Evolutionary conservation across 2,113 vertebrate species (phyloP), one percentile per base, ranked within the genome.

Genomic region (Dasyprocta punctata): DNA sequence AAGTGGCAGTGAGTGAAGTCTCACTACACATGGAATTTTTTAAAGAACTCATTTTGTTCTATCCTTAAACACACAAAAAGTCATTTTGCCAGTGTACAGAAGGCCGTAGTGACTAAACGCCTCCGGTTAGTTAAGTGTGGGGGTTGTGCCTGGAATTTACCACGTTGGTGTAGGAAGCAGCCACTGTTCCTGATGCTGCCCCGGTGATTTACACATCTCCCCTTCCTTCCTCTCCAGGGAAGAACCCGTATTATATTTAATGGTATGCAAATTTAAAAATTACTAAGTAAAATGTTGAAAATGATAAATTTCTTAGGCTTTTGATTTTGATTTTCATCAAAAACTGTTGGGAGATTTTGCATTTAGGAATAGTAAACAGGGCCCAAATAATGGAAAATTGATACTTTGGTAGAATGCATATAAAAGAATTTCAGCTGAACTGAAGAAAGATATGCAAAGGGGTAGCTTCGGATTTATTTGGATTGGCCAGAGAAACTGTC

Each of bases 401-500:
- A 16, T 67, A 41, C 2, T 38, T 90, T 38, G 93, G 20, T 56
- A 54, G 19, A 71, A 58, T 83, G 20, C 67, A 36, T 89, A 28
- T 28, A 41, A 87, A 77, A 81, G 5, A 69, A 93, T 83, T 90
- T 56, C 14, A 80, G 2, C 56, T 63, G 41, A 75, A 73, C 58
- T 19, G 83, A 12, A 88, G 60, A 93, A 47, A 61, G 30, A 96
- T 95, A 36, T 90, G 10, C 49, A 97, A 95, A 95, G 33, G 13
- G 73, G 71, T 90, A 96, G 26, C 52, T 96, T 96, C 63, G 80
- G 58, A 92, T 98, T 96, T 56, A 85, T 89, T 95, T 94, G 24
- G 41, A 97, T 90, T 96, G 71, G 83, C 33, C 89, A 77, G 80
- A 96, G 87, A 94, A 97, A 30, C 33, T 97, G 90, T 89, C 90